phyloP scores from a whole-genome alignment of 1,140 invertebrate genomes.

The Apolygus lucorum region DNA sequence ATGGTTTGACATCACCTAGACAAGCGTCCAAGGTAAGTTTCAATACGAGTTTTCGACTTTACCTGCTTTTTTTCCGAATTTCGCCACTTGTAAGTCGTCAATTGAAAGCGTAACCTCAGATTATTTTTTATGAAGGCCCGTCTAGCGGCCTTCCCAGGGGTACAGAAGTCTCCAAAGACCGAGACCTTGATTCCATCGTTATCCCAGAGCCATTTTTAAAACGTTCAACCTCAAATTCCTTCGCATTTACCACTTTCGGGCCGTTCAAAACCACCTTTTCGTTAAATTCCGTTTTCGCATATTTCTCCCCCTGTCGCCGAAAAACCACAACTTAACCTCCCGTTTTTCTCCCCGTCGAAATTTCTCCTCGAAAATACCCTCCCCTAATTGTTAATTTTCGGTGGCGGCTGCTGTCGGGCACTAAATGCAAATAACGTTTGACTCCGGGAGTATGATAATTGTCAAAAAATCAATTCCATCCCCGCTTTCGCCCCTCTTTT shows the following conservation, averaged over 20 bases:
- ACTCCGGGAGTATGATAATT: not conserved
- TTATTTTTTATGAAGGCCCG: no score
- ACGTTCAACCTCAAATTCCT: no score
- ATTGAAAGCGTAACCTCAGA: not conserved
- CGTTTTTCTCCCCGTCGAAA: not conserved
- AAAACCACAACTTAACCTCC: not conserved
- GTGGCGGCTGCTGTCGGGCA: not conserved
- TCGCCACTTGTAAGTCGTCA: not conserved
- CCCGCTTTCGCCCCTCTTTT: not conserved
- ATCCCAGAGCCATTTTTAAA: not conserved
- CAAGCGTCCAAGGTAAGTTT: not conserved
- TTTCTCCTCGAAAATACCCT: not conserved
- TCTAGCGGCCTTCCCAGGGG: not conserved
- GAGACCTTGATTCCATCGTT: not conserved
- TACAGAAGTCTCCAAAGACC: not conserved
- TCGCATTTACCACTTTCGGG: not conserved
- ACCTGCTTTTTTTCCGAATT: not conserved
- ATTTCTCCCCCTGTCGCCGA: not conserved
- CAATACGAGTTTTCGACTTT: not conserved
- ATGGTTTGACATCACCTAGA: not conserved
- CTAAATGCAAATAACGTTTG: conserved; percentile 8
- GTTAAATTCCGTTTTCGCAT: not conserved
- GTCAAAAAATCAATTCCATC: conserved; percentile 11
- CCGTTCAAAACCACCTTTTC: not conserved
- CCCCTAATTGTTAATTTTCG: no score